Evolutionary conservation across 30 jellyfish, hydroid and myxozoan species (phyloP).

Genomic region (Pseudorhiza aurosa): DNA sequence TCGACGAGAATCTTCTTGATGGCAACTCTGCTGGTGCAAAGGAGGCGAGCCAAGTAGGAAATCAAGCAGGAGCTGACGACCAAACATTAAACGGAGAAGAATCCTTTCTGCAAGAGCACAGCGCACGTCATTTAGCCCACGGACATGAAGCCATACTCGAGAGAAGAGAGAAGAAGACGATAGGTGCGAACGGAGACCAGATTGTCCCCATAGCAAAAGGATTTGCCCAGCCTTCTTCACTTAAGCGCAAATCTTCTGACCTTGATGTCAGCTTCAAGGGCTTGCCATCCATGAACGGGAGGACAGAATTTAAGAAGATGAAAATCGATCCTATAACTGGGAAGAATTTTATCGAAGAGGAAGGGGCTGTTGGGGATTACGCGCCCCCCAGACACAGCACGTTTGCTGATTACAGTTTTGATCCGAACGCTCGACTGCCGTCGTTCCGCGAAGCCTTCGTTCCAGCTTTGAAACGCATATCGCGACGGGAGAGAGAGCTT

Average conservation of each 20-base stretch:
- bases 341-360: constrained; percentile 23
- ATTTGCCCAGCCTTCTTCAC: not conserved
- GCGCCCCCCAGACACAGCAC: constrained; percentile 51
- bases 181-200: constrained; percentile 23
- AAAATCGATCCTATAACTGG: constrained; percentile 41
- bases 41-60: not conserved
- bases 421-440: constrained; percentile 50
- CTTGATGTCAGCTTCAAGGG: constrained; percentile 41
- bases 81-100: constrained; percentile 16
- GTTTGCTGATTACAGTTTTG: constrained; percentile 54
- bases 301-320: constrained; percentile 7
- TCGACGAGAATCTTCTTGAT: constrained; percentile 47
- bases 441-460: constrained; percentile 71
- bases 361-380: constrained; percentile 1
- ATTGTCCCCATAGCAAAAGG: constrained; percentile 34
- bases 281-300: constrained; percentile 6
- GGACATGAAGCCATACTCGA: not conserved
- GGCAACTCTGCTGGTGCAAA: not conserved
- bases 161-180: not conserved
- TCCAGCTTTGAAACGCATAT: constrained; percentile 50
- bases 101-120: not conserved
- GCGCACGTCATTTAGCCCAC: not conserved
- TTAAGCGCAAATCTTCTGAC: constrained; percentile 22
- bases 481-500: constrained; percentile 24
- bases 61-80: constrained; percentile 1